Base-by-base conservation (phyloP, 2,797 vertebrate genomes). In the Chaunax sp. region DNA sequence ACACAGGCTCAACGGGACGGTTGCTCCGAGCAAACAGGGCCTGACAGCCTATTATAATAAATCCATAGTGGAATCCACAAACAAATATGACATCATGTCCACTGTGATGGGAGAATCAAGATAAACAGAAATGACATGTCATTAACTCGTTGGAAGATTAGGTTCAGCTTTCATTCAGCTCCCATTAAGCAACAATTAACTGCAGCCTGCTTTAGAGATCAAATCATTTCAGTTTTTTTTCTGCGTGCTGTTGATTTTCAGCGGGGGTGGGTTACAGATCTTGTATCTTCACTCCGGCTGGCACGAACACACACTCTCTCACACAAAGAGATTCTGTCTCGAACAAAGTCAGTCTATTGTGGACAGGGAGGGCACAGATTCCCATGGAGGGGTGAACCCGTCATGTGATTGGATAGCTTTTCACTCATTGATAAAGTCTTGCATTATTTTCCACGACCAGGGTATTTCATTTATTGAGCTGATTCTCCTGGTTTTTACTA, bases 251-350 rank as follows among this genome's bases (percentile, higher is more conserved):
- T 57, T 79, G 65, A 73, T 72, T 73, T 80, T 58, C 69, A 76
- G 46, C 15, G 44, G 75, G 70, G 70, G 46, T 55, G 65, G 72
- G 64, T 77, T 68, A 76, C 74, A 79, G 82, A 86, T 84, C 81
- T 88, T 78, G 89, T 86, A 61, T 83, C 89, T 85, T 88, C 81
- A 83, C 90, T 66, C 82, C 85, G 92, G 86, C 91, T 91, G 93
- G 89, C 91, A 94, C 93, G 47, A 81, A 69, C 56, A 28, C 80
- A 77, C 80, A 45, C 84, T 76, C 74, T 53, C 65, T 35, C 41
- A 69, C 78, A 92, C 87, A 92, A 92, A 80, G 89, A 58, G 26
- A 74, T 83, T 89, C 78, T 94, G 92, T 93, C 56, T 64, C 44
- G 55, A 78, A 89, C 88, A 91, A 89, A 92, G 90, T 85, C 76